A percentile compares a stretch with the other conserved stretches of the same genome.
Conservation (phyloP, 2,888 invertebrate genomes). For the Ochropleura leucogaster region DNA sequence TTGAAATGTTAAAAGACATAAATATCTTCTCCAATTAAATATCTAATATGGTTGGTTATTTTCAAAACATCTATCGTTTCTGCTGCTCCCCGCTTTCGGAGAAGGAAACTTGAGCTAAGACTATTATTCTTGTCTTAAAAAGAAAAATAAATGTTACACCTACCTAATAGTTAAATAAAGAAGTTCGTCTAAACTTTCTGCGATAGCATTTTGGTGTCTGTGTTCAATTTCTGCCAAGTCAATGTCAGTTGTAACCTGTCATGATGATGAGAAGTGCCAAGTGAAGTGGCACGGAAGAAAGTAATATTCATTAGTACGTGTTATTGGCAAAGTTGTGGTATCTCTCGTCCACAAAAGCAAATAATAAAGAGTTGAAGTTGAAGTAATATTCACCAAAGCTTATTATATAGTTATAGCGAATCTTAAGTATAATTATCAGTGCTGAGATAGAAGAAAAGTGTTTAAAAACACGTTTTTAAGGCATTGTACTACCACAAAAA, state of each 20-base stretch:
- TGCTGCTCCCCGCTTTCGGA: neutral
- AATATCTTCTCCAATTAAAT: neutral
- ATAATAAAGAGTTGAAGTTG: too few relatives aligned
- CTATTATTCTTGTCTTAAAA: neutral
- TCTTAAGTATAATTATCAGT: neutral
- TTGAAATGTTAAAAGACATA: neutral
- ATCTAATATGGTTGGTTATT: neutral
- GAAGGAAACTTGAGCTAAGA: neutral
- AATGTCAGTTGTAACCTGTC: neutral
- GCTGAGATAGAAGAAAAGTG: neutral
- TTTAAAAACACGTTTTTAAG: neutral
- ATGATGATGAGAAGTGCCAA: neutral
- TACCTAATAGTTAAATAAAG: neutral
- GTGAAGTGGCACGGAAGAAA: neutral
- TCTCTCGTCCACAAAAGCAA: too few relatives aligned
- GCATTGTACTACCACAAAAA: neutral
- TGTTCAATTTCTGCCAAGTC: neutral
- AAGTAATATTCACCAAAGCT: neutral
- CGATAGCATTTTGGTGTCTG: neutral
- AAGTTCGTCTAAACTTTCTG: slow-evolving; percentile 12
- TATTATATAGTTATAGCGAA: too few relatives aligned
- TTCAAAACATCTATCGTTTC: neutral
- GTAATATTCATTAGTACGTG: too few relatives aligned
- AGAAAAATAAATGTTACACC: neutral
- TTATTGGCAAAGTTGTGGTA: too few relatives aligned